Conservation (phyloP, 2,113 vertebrate species). For the Rhinichthys klamathensis region DNA sequence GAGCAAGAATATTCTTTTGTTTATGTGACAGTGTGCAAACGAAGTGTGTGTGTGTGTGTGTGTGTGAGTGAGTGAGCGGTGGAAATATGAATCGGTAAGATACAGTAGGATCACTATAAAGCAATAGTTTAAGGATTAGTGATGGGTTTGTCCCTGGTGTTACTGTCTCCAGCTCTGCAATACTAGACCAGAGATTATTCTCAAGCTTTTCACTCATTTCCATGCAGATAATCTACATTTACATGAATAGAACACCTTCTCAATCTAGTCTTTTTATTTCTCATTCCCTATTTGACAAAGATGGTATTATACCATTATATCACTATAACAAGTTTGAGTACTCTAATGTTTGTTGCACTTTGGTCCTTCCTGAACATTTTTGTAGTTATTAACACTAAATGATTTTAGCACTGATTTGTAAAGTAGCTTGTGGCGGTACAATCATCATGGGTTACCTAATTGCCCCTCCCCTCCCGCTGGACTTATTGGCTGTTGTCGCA, state of each 20-base stretch:
- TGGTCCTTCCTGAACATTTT: slow-evolving; percentile 15
- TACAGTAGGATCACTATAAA: slow-evolving; percentile 52
- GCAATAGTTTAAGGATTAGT: slow-evolving; percentile 53
- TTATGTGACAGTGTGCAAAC: slow-evolving; percentile 36
- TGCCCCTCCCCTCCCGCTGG: neutral
- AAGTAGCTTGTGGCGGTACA: slow-evolving; percentile 23
- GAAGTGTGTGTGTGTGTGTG: slow-evolving; percentile 5
- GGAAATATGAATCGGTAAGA: slow-evolving; percentile 31
- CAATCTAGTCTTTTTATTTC: neutral
- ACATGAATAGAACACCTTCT: neutral
- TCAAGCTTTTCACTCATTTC: slow-evolving; percentile 56
- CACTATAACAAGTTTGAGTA: neutral
- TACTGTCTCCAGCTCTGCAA: slow-evolving; percentile 47
- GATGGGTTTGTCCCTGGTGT: slow-evolving; percentile 46
- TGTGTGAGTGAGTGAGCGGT: neutral
- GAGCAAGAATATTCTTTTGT: slow-evolving; percentile 45
- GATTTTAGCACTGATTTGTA: slow-evolving; percentile 23
- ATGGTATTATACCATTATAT: neutral
- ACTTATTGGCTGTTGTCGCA: slow-evolving; percentile 4
- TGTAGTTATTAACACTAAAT: slow-evolving; percentile 26
- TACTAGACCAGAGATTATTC: slow-evolving; percentile 42
- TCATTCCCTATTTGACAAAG: neutral
- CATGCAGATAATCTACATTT: slow-evolving; percentile 41
- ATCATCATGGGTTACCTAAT: slow-evolving; percentile 21
- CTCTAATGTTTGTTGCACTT: slow-evolving; percentile 15